Evolutionary conservation across 2,113 vertebrate species (phyloP), one percentile per base, ranked within the genome.

Genomic region (Muntiacus muntjak): DNA sequence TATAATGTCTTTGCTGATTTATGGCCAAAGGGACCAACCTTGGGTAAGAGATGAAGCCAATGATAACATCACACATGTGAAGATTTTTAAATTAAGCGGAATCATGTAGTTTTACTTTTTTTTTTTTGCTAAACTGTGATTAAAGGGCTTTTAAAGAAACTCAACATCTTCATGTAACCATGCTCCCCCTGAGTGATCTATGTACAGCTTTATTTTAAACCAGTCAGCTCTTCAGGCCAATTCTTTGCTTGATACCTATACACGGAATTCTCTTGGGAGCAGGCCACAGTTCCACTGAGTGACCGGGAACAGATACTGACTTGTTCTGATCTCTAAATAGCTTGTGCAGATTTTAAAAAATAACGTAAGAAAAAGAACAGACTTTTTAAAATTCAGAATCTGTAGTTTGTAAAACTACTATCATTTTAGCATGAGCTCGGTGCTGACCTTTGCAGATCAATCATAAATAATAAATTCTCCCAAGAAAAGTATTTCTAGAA

Each of bases 371-470:
- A 97, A 97, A 98, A 98, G 89, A 97, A 98, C 54, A 94, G 87
- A 84, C 43, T 54, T 92, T 89, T 98, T 94, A 93, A 98, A 98
- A 98, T 98, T 98, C 97, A 98, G 87, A 97, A 94, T 93, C 92
- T 97, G 85, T 97, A 98, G 87, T 98, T 96, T 60, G 93, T 98
- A 98, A 98, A 98, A 98, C 96, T 95, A 92, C 94, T 98, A 93
- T 67, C 82, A 89, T 97, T 98, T 99, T 98, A 98, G 96, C 98
- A 97, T 43, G 97, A 98, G 98, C 96, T 98, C 87, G 91, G 94
- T 95, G 98, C 98, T 98, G 98, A 98, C 95, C 98, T 98, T 98
- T 98, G 97, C 96, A 98, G 98, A 98, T 98, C 97, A 98, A 98
- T 98, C 89, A 96, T 97, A 96, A 98, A 97, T 97, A 98, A 96